phyloP scores from a whole-genome alignment of 2,113 vertebrate genomes.

The Crotalus helleri region DNA sequence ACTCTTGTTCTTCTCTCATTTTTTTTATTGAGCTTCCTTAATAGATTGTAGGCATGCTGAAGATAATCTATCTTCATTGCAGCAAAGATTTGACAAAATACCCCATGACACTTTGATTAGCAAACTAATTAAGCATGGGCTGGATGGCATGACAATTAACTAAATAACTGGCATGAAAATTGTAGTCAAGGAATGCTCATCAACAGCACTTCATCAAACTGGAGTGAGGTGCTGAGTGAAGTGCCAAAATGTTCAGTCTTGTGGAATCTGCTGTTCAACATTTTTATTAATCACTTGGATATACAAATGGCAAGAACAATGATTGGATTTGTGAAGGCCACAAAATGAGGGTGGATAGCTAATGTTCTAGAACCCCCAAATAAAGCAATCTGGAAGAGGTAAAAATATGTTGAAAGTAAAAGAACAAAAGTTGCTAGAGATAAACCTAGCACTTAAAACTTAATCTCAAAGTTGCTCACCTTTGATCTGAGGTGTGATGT shows the following conservation, averaged over 20 bases:
- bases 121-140: neutral
- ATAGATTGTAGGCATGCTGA: neutral
- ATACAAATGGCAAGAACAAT: neutral
- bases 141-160: neutral
- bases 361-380: neutral
- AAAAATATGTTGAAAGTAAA: neutral
- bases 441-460: neutral
- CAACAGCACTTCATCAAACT: neutral
- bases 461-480: neutral
- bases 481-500: neutral
- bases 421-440: neutral
- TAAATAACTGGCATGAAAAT: neutral
- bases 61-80: neutral
- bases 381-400: neutral
- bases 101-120: neutral
- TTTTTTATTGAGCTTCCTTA: neutral
- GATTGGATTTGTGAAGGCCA: neutral
- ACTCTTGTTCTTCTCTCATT: neutral
- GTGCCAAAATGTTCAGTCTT: neutral
- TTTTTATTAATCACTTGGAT: neutral
- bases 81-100: neutral
- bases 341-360: neutral
- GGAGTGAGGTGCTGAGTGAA: neutral
- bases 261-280: neutral
- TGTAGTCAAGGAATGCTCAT: neutral